A percentile compares a stretch with the other conserved stretches of the same genome.
phyloP scores from a whole-genome alignment of 1,140 invertebrate genomes.

The Scaptomyza pallida region DNA sequence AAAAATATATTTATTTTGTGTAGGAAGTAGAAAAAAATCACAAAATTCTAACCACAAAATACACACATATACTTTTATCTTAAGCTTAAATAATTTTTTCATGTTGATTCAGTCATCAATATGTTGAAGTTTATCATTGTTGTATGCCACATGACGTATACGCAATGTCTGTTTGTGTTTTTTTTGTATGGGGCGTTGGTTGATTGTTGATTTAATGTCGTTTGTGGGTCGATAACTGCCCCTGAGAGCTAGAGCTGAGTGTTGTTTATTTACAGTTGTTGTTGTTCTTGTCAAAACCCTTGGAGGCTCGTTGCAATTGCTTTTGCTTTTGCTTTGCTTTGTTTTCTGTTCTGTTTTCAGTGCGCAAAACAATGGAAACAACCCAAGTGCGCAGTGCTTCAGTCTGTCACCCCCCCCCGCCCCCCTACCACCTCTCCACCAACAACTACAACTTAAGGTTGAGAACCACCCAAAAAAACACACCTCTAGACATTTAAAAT shows the following conservation, averaged over 20 bases:
- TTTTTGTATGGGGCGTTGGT: conserved; percentile 41
- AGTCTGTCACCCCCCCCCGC: background rate
- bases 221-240: conserved; percentile 41
- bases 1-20: background rate
- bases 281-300: conserved; percentile 47
- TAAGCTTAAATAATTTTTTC: background rate
- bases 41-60: background rate
- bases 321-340: no score
- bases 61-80: background rate
- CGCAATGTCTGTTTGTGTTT: conserved; percentile 5
- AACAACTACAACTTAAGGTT: background rate
- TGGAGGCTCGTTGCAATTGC: conserved; percentile 54
- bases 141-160: conserved; percentile 31
- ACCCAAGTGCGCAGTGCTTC: conserved; percentile 50
- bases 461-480: conserved; percentile 2
- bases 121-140: conserved; percentile 10
- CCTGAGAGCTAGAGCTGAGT: conserved; percentile 9
- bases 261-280: conserved; percentile 23
- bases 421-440: no score
- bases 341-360: no score
- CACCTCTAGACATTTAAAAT: conserved; percentile 32
- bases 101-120: conserved; percentile 1
- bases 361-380: conserved; percentile 66
- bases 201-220: conserved; percentile 9
- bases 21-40: background rate